Percentiles rank a stretch among this genome's conserved stretches.
Conservation (phyloP, 2,113 vertebrate species). For the Clarias gariepinus region DNA sequence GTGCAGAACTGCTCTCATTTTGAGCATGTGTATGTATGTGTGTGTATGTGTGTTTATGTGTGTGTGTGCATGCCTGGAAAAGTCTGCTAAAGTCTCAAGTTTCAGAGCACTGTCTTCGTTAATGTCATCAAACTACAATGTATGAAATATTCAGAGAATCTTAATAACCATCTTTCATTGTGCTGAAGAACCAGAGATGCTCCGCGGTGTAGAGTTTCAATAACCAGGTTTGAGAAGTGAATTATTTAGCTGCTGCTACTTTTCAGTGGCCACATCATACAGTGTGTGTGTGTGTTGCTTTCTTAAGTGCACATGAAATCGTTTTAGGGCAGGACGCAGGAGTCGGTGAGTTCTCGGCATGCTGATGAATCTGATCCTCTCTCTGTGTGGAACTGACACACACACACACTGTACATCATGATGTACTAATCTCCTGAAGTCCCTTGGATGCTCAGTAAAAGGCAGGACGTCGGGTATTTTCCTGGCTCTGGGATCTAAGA, state of each 20-base stretch:
- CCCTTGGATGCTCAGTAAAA: not conserved
- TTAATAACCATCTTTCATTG: not conserved
- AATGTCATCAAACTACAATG: not conserved
- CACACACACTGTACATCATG: not conserved
- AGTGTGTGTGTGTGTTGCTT: slow-evolving; percentile 6
- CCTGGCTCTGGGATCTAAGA: not conserved
- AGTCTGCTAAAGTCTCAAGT: not conserved
- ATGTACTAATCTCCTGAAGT: not conserved
- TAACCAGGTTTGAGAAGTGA: not conserved
- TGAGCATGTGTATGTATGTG: not conserved
- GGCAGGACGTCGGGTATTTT: not conserved
- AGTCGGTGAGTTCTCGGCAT: slow-evolving; percentile 23
- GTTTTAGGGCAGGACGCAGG: slow-evolving; percentile 15
- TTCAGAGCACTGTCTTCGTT: not conserved
- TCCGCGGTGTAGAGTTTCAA: not conserved
- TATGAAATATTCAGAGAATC: not conserved
- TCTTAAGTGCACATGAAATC: slow-evolving; percentile 21
- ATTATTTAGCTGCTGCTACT: not conserved
- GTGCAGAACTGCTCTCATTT: not conserved
- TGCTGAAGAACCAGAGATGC: not conserved
- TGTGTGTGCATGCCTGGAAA: not conserved
- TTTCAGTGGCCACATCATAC: not conserved
- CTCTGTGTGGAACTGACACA: slow-evolving; percentile 7
- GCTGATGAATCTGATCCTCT: slow-evolving; percentile 37
- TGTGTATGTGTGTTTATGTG: not conserved